phyloP scores from a whole-genome alignment of 2,888 invertebrate genomes.

The Dendrolimus houi region DNA sequence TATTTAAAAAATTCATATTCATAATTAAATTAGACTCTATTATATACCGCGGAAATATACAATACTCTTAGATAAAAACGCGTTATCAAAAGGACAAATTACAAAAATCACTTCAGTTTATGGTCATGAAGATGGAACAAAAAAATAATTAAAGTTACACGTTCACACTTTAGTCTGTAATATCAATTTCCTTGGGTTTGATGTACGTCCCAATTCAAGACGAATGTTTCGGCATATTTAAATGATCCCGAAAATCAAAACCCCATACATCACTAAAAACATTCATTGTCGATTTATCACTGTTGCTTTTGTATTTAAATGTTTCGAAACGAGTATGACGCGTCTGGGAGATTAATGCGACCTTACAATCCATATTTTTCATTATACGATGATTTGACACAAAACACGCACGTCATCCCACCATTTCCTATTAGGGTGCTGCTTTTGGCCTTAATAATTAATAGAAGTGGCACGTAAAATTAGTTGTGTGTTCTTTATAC shows the following conservation, averaged over 20 bases:
- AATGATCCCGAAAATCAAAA: neutral
- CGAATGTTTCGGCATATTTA: neutral
- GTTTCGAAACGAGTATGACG: constrained; percentile 48
- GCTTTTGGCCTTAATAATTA: constrained; percentile 26
- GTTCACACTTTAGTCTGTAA: too few relatives aligned
- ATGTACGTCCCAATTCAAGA: too few relatives aligned
- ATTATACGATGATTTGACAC: constrained; percentile 60
- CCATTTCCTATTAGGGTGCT: constrained; percentile 46
- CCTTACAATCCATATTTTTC: constrained; percentile 57
- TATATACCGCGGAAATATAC: too few relatives aligned
- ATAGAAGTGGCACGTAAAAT: constrained; percentile 4
- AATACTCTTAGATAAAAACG: too few relatives aligned
- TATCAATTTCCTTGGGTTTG: too few relatives aligned
- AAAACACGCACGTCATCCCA: constrained; percentile 53
- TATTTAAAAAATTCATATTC: too few relatives aligned
- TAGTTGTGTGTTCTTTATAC: neutral
- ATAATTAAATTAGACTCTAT: too few relatives aligned
- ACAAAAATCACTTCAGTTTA: too few relatives aligned
- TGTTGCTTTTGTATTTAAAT: constrained; percentile 64
- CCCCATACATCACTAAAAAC: neutral
- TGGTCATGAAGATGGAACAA: too few relatives aligned
- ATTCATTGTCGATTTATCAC: constrained; percentile 44
- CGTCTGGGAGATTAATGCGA: constrained; percentile 55
- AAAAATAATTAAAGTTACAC: too few relatives aligned
- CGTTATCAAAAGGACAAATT: too few relatives aligned